phyloP scores from a whole-genome alignment of 1,140 invertebrate species.

The Trypoxylus dichotomus region DNA sequence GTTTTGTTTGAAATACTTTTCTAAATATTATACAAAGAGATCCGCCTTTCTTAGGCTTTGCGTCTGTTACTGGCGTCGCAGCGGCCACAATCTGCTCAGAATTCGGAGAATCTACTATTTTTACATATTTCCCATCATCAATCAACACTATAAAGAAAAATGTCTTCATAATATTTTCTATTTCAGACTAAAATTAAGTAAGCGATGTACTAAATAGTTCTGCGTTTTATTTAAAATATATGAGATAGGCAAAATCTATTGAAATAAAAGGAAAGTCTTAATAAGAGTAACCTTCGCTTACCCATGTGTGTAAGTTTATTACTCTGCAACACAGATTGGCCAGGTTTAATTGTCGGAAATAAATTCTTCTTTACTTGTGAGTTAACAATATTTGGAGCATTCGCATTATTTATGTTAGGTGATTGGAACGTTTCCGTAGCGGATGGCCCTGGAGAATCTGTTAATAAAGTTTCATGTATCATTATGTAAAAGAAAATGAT shows the following conservation, averaged over 20 bases:
- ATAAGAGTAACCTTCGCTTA: conserved; percentile 23
- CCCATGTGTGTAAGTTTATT: conserved; percentile 37
- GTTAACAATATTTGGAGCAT: conserved; percentile 16
- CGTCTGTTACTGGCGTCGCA: neutral
- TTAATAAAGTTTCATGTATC: neutral
- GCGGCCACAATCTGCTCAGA: neutral
- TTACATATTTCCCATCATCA: conserved; percentile 40
- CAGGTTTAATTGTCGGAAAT: conserved; percentile 54
- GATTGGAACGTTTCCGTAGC: conserved; percentile 63
- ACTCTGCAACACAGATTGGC: conserved; percentile 58
- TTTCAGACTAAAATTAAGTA: neutral
- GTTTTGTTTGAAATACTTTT: neutral
- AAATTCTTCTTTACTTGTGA: conserved; percentile 26
- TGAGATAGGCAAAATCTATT: too few species aligned
- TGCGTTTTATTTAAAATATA: too few species aligned
- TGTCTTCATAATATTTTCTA: neutral
- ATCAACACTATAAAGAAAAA: conserved; percentile 39
- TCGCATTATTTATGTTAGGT: conserved; percentile 44
- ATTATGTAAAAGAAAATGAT: neutral
- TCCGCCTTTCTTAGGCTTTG: conserved; percentile 40
- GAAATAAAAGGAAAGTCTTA: too few species aligned
- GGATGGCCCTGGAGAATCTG: conserved; percentile 56
- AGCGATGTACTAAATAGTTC: neutral
- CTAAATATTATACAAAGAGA: conserved; percentile 35
- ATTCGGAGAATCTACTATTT: conserved; percentile 36